These are phyloP conservation scores for Tanypteryx hageni DNA, from an alignment of 2,888 invertebrate genomes.

Conservation along the genomic window DNA sequence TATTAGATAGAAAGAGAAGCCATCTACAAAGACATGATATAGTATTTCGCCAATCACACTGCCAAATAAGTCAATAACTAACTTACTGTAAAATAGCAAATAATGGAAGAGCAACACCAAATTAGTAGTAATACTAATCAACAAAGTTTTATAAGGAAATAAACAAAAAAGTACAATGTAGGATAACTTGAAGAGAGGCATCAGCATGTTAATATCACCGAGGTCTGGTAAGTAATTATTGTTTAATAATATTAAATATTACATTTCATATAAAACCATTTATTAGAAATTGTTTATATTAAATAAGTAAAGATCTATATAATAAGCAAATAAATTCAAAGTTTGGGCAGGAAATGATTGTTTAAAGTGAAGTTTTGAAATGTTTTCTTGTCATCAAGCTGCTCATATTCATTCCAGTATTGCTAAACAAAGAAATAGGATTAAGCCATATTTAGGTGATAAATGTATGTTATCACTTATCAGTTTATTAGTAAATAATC, in stretches of 20 bases:
- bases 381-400: conserved; percentile 1
- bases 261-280: background rate
- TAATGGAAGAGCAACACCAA: background rate
- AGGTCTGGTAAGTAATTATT: background rate
- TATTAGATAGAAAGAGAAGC: conserved; percentile 20
- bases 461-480: background rate
- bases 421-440: conserved; percentile 39
- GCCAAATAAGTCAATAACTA: conserved; percentile 11
- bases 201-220: background rate
- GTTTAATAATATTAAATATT: background rate
- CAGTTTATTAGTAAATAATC: background rate
- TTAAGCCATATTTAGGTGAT: background rate
- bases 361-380: background rate
- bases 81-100: background rate
- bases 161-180: background rate
- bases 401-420: conserved; percentile 9
- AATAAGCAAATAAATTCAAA: background rate
- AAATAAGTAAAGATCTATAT: background rate
- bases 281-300: background rate
- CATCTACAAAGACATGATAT: conserved; percentile 41
- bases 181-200: background rate
- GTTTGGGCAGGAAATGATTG: background rate
- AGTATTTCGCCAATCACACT: background rate
- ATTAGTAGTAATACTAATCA: background rate
- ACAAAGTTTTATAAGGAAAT: background rate